Percentiles rank a stretch among this genome's conserved stretches.
These are phyloP conservation scores for Cetoscarus ocellatus DNA, from an alignment of 2,797 vertebrate genomes.

Conservation along the genomic window DNA sequence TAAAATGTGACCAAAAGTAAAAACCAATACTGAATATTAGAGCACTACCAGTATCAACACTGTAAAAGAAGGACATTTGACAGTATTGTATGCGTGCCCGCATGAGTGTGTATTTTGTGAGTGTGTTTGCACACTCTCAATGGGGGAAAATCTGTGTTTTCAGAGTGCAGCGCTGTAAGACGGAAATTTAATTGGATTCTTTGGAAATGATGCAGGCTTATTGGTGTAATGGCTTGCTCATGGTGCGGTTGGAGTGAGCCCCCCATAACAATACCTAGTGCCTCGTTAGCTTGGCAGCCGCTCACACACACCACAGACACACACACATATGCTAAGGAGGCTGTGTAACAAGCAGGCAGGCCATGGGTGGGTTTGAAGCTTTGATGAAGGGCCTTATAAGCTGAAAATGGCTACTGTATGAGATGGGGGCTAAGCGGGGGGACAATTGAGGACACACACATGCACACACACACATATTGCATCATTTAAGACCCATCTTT, in stretches of 20 bases:
- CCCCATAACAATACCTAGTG: conserved; percentile 74
- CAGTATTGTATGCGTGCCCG: conserved; percentile 15
- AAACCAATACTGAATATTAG: no score
- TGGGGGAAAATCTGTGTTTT: conserved; percentile 75
- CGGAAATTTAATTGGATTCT: conserved; percentile 81
- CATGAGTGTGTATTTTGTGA: conserved; percentile 14
- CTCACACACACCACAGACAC: conserved; percentile 28
- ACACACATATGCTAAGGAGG: conserved; percentile 47
- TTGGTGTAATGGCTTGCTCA: conserved; percentile 79
- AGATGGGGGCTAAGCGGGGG: conserved; percentile 23
- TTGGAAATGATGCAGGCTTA: conserved; percentile 80
- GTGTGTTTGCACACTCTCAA: conserved; percentile 71
- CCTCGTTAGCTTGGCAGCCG: conserved; percentile 71
- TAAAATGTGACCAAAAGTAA: no score
- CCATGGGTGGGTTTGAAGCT: conserved; percentile 62
- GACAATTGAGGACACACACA: conserved; percentile 57
- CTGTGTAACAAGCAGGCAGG: conserved; percentile 59
- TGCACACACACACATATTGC: background rate
- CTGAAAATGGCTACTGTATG: conserved; percentile 66
- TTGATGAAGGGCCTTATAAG: conserved; percentile 65
- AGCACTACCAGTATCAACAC: no score
- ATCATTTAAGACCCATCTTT: conserved; percentile 6
- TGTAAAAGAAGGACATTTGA: conserved; percentile 29
- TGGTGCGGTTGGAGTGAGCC: conserved; percentile 77
- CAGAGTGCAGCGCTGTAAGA: conserved; percentile 73